phyloP scores from a whole-genome alignment of 2,888 invertebrate species.

The Drosophila macrospina region DNA sequence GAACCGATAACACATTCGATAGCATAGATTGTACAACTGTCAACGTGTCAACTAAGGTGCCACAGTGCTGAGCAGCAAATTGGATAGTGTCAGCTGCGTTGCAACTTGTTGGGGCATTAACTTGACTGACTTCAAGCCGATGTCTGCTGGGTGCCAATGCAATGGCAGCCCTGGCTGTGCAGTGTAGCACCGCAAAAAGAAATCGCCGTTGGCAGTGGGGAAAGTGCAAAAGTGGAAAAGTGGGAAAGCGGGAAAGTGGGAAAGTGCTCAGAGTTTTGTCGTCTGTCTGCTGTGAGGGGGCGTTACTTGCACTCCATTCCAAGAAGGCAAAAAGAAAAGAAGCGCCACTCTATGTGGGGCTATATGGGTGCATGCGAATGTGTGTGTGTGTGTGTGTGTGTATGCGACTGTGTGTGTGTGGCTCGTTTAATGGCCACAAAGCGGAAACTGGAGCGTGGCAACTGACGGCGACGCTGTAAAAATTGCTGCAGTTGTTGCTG shows the following conservation, averaged over 20 bases:
- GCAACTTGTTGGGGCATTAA: constrained; percentile 7
- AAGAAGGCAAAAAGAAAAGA: constrained; percentile 4
- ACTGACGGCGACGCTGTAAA: constrained; percentile 51
- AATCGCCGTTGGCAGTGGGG: constrained; percentile 35
- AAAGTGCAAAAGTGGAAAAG: too few relatives aligned
- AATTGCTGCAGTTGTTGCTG: constrained; percentile 66
- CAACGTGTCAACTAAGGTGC: neutral
- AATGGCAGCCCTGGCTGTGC: constrained; percentile 23
- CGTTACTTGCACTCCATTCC: constrained; percentile 55
- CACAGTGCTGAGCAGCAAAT: constrained; percentile 6
- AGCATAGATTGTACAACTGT: neutral
- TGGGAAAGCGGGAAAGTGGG: constrained; percentile 12
- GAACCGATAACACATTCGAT: neutral
- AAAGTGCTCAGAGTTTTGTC: constrained; percentile 51
- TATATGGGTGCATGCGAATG: neutral
- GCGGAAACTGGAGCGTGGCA: constrained; percentile 77
- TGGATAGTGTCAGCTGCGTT: constrained; percentile 9
- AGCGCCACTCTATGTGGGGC: constrained; percentile 3
- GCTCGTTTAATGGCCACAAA: constrained; percentile 76
- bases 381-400: constrained; percentile 37
- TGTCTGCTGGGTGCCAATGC: constrained; percentile 18
- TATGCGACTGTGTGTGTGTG: constrained; percentile 42
- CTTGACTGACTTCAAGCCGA: constrained; percentile 14
- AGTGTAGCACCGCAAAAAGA: constrained; percentile 28
- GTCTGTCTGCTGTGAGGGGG: constrained; percentile 44